Percentiles rank a stretch among this genome's conserved stretches.
Evolutionary conservation across 2,888 invertebrate species (phyloP).

Genomic region (Crepidodera aurea): DNA sequence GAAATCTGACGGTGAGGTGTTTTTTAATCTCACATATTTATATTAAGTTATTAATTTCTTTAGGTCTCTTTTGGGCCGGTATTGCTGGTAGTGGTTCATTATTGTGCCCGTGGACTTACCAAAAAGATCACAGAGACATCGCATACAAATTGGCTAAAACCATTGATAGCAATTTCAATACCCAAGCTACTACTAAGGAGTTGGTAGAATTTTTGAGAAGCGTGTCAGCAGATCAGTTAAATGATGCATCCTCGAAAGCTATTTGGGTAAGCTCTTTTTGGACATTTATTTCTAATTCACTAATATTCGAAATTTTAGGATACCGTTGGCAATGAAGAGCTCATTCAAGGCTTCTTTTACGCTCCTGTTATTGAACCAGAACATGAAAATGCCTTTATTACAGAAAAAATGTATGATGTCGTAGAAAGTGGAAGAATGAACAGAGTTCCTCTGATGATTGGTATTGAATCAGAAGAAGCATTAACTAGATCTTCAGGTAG

Average conservation of each 20-base stretch:
- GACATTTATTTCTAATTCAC: too few species aligned
- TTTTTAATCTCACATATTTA: too few species aligned
- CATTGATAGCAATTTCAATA: slow-evolving; percentile 44
- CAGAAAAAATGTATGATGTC: slow-evolving; percentile 31
- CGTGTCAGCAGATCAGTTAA: slow-evolving; percentile 35
- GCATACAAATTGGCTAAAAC: slow-evolving; percentile 47
- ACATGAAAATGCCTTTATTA: slow-evolving; percentile 40
- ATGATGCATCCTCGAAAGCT: slow-evolving; percentile 8
- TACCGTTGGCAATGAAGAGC: slow-evolving; percentile 16
- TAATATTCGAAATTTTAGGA: too few species aligned
- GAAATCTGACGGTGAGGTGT: slow-evolving; percentile 37
- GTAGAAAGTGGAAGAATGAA: slow-evolving; percentile 34
- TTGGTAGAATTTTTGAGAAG: slow-evolving; percentile 42
- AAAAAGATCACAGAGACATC: slow-evolving; percentile 47
- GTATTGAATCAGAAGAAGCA: slow-evolving; percentile 42
- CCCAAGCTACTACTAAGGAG: slow-evolving; percentile 34
- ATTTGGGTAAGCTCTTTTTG: slow-evolving; percentile 2
- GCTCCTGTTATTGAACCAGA: slow-evolving; percentile 39
- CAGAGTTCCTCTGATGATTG: slow-evolving; percentile 40
- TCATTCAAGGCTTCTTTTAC: slow-evolving; percentile 34
- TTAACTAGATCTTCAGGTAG: background rate
- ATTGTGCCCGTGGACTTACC: slow-evolving; percentile 44
- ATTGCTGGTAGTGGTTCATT: slow-evolving; percentile 47
- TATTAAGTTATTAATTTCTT: too few species aligned
- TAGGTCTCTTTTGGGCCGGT: slow-evolving; percentile 43